Evolutionary conservation across 2,888 invertebrate genomes (phyloP), one percentile per base, ranked within the genome.

Genomic region (Melanophora roralis): DNA sequence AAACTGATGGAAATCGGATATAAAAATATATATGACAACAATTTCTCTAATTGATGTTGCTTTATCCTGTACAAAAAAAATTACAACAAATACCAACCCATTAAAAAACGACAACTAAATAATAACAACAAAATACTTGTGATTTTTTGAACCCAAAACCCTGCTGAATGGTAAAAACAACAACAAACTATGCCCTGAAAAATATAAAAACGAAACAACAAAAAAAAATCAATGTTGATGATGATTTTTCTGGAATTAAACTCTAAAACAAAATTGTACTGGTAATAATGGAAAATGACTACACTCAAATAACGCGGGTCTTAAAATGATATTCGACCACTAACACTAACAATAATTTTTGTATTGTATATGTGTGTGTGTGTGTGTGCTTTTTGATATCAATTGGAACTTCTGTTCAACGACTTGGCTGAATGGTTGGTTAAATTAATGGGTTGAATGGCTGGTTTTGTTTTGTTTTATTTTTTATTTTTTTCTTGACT

Each of bases 21-120:
- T 82, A 85, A 85, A 83, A 84, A 79, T 73, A 68, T 64, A n/a
- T n/a, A 81, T 67, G 49, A 49, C 51, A 71, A 76, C 76, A 79
- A 78, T 82, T 86, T 85, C 83, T 84, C 87, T 88, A 88, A 88
- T 86, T 88, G 88, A 85, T 85, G 86, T 84, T 84, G 84, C 84
- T 85, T 87, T 86, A 86, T 85, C 83, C 86, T 83, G 82, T 83
- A 64, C 27, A 84, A 83, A 81, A 83, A 76, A 76, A 53, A 40
- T 78, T 40, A 49, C n/a, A n/a, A 60, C 19, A 34, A 36, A 21
- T 9, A 16, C 27, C 16, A 8, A 23, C 14, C n/a, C n/a, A n/a
- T 5, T 16, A 62, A 64, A 73, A 71, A 68, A 51, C 34, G 1
- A 19, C 57, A 64, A 71, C 36, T 40, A 19, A 74, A 79, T 62